Base-by-base conservation (phyloP, 2,888 invertebrate genomes). In the Orthosia incerta region DNA sequence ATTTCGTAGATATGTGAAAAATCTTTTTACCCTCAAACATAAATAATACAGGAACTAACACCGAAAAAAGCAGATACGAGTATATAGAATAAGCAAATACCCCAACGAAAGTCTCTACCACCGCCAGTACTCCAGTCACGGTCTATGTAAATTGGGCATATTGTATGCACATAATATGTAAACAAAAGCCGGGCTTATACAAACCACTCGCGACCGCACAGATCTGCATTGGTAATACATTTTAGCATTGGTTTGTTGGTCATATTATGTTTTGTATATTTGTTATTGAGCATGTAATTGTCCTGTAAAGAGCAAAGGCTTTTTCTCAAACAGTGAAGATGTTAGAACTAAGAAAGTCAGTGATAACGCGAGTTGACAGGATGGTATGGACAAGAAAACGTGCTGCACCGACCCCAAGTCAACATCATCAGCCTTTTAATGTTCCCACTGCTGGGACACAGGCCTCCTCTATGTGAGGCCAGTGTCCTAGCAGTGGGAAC, bases 181-280 rank as follows among this genome's bases (percentile, higher is more conserved):
- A 76, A 75, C 70, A 79, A 85, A 86, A 85, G 78, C 71, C 57
- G 2, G 63, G 74, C 70, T 86, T 75, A 85, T 56, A 71, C 70
- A 75, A 62, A 71, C 77, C 79, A 53, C 64, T 63, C 48, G 71
- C 82, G 79, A 85, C 79, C 76, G 62, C 73, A 71, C 48, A 9
- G 48, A 89, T 90, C 86, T 84, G 86, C 88, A 90, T 89, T 90
- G 89, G 85, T 85, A 90, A 90, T 89, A 80, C 81, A 83, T 88
- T 83, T 78, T 61, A 69, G 74, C 66, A 66, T 72, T 73, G 71
- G 71, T 67, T 66, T 77, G 65, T 71, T 71, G 66, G 64, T 79
- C 77, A 84, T 79, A 76, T 71, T 79, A 76, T 71, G 77, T 78
- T 80, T 73, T 79, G 51, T 59, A 5, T 56, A 48, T 65, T 61